Percentiles rank a stretch among this genome's conserved stretches.
Conservation (phyloP, 37 sponge, comb jelly and placozoan species). For the Sycon ciliatum region DNA sequence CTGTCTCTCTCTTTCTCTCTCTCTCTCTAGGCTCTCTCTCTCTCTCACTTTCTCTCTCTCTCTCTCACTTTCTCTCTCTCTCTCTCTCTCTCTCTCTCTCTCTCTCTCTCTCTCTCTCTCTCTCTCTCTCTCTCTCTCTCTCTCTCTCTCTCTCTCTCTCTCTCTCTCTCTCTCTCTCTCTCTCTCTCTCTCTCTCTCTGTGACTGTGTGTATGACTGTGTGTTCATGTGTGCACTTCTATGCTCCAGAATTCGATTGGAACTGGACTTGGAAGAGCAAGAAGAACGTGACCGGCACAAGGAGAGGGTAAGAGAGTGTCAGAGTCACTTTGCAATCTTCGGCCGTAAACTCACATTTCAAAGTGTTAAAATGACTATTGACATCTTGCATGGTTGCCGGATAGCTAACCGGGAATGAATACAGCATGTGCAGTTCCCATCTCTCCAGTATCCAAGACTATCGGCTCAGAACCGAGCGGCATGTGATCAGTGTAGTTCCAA, state of each 20-base stretch:
- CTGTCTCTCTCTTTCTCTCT: background rate
- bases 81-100: background rate
- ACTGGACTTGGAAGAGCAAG: slow-evolving; percentile 84
- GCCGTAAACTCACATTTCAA: too few species aligned
- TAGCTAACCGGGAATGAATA: too few species aligned
- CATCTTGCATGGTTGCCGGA: background rate
- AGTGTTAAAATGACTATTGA: background rate
- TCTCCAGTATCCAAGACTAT: too few species aligned
- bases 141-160: background rate
- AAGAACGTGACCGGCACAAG: slow-evolving; percentile 70
- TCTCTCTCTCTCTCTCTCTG: background rate
- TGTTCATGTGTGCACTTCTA: too few species aligned
- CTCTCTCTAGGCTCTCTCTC: too few species aligned
- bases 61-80: too few species aligned
- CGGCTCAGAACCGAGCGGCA: too few species aligned
- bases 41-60: too few species aligned
- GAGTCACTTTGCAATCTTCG: background rate
- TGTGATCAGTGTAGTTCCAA: too few species aligned
- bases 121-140: background rate
- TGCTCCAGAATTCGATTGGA: slow-evolving; percentile 72
- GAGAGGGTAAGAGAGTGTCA: slow-evolving; percentile 45
- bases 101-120: slow-evolving; percentile 2
- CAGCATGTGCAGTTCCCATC: too few species aligned
- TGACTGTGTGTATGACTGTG: too few species aligned
- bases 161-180: background rate